Evolutionary conservation across 2,888 invertebrate genomes (phyloP).

Genomic region (Matsumyia berberina): DNA sequence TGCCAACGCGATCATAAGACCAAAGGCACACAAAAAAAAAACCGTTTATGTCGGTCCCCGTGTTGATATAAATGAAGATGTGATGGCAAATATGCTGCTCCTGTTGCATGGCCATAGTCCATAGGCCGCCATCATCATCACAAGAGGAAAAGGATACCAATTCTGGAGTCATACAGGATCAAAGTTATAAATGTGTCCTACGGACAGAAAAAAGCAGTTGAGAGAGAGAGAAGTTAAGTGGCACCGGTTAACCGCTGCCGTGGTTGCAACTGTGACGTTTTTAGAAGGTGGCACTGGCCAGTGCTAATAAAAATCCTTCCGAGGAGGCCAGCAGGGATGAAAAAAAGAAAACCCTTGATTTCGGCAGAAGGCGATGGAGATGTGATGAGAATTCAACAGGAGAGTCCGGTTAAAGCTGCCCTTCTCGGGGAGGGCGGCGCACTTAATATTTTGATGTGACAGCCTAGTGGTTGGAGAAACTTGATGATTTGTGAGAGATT

Average conservation of each 20-base stretch:
- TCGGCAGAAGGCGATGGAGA: not conserved
- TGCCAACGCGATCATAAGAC: constrained; percentile 57
- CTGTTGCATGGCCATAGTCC: constrained; percentile 53
- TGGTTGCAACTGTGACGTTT: constrained; percentile 59
- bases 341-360: not conserved
- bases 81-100: constrained; percentile 61
- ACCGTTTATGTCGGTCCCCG: constrained; percentile 44
- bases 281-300: constrained; percentile 36
- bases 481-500: constrained; percentile 26
- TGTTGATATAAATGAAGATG: constrained; percentile 68
- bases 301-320: constrained; percentile 22
- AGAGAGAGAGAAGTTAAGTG: constrained; percentile 55
- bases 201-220: constrained; percentile 2
- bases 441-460: constrained; percentile 26
- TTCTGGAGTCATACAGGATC: constrained; percentile 51
- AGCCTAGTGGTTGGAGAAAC: constrained; percentile 4
- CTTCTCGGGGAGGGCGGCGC: constrained; percentile 7
- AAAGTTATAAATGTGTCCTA: constrained; percentile 67
- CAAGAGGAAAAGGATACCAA: constrained; percentile 36
- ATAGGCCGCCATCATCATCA: constrained; percentile 41
- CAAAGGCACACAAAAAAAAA: constrained; percentile 32
- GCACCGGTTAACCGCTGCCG: constrained; percentile 67
- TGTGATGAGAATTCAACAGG: constrained; percentile 14
- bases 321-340: not conserved
- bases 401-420: constrained; percentile 10